Percentiles rank a stretch among this genome's conserved stretches.
Evolutionary conservation across 2,113 vertebrate genomes (phyloP).

Genomic region (Sturnira hondurensis): DNA sequence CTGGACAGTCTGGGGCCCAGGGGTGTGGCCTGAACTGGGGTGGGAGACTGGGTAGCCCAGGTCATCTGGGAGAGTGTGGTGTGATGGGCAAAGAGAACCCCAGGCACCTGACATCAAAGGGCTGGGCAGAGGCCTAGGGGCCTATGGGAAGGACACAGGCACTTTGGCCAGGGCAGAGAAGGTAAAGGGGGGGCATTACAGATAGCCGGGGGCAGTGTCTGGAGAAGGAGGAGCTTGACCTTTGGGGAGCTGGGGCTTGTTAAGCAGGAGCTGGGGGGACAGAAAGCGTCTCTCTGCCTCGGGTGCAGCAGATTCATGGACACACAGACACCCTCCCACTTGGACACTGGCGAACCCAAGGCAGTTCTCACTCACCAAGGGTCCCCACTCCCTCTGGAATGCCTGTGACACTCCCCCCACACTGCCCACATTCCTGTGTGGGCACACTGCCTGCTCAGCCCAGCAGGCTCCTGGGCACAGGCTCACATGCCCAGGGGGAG

Average conservation of each 20-base stretch:
- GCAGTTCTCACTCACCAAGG: background rate
- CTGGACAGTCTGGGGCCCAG: background rate
- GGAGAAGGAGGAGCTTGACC: background rate
- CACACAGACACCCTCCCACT: background rate
- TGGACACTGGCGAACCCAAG: background rate
- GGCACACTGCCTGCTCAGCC: background rate
- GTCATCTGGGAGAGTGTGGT: background rate
- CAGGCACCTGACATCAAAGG: background rate
- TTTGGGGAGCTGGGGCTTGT: background rate
- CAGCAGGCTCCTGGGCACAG: background rate
- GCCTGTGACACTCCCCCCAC: background rate
- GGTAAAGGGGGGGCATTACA: background rate
- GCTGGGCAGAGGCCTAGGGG: background rate
- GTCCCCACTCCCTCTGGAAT: conserved; percentile 31
- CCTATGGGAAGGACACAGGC: background rate
- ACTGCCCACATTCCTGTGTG: background rate
- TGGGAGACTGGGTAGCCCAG: background rate
- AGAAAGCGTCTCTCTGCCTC: background rate
- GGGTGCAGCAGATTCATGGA: background rate
- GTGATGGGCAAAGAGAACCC: background rate
- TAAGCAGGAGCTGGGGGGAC: background rate
- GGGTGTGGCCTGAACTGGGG: background rate
- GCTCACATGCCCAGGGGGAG: background rate
- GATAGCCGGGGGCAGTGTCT: background rate
- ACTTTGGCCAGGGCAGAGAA: background rate